Evolutionary conservation across 23 tunicate genomes (phyloP).

Genomic region (Styela plicata): DNA sequence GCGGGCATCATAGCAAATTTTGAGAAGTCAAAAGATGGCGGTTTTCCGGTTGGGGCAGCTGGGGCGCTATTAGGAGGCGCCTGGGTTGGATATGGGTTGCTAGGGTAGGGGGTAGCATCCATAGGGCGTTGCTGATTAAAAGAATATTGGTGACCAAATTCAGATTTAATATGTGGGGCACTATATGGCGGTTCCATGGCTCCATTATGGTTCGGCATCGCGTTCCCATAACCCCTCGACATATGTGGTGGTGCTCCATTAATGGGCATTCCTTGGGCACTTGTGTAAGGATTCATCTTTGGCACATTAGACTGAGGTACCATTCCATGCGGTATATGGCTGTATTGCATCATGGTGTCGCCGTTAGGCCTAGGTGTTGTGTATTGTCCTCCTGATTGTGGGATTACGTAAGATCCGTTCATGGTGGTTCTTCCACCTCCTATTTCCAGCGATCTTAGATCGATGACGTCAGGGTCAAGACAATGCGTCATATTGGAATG

Average conservation of each 20-base stretch:
- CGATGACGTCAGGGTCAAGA: slow-evolving; percentile 29
- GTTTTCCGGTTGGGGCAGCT: background rate
- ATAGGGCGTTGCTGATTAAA: slow-evolving; percentile 5
- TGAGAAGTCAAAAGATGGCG: slow-evolving; percentile 20
- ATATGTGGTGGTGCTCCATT: background rate
- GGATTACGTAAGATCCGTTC: background rate
- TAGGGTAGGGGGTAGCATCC: background rate
- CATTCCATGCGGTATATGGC: background rate
- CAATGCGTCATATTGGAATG: slow-evolving; percentile 15
- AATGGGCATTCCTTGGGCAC: background rate
- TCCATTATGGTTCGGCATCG: background rate
- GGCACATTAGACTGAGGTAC: background rate
- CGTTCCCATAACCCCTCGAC: background rate
- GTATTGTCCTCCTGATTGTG: background rate
- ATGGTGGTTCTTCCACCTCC: slow-evolving; percentile 13
- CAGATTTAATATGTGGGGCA: slow-evolving; percentile 17
- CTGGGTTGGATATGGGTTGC: background rate
- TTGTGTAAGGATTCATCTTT: background rate
- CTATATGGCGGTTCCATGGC: background rate
- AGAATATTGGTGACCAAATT: background rate
- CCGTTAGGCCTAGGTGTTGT: background rate
- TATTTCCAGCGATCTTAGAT: slow-evolving; percentile 20
- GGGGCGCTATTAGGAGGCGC: slow-evolving; percentile 2
- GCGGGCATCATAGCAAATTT: slow-evolving; percentile 27
- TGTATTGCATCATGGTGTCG: background rate